phyloP scores from a whole-genome alignment of 1,140 invertebrate genomes.

The Zophobas morio region DNA sequence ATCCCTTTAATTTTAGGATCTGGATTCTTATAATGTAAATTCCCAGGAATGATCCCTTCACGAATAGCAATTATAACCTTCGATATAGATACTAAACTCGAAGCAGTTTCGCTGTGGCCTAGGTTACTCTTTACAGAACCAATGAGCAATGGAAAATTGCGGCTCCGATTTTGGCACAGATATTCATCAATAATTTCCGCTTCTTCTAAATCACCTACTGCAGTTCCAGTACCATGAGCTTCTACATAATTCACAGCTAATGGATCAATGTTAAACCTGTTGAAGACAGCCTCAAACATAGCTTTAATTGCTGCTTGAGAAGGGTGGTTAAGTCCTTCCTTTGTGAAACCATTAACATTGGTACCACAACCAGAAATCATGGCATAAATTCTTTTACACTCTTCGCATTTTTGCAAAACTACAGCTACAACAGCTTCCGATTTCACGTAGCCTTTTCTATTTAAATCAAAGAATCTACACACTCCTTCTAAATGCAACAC shows the following conservation, averaged over 20 bases:
- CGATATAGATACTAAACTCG: constrained; percentile 86
- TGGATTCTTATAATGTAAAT: constrained; percentile 81
- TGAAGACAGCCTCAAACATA: constrained; percentile 74
- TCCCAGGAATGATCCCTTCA: constrained; percentile 80
- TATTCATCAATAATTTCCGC: constrained; percentile 74
- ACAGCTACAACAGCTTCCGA: constrained; percentile 74
- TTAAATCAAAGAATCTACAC: constrained; percentile 77
- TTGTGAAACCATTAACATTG: constrained; percentile 72
- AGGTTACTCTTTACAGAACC: constrained; percentile 95
- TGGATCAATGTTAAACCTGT: constrained; percentile 72
- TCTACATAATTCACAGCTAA: constrained; percentile 67
- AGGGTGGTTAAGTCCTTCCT: constrained; percentile 72
- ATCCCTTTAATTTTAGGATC: constrained; percentile 82
- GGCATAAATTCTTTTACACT: constrained; percentile 74
- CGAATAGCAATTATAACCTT: constrained; percentile 84
- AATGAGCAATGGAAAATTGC: constrained; percentile 73
- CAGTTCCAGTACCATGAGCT: constrained; percentile 71
- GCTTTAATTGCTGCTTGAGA: constrained; percentile 69
- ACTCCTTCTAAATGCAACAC: constrained; percentile 74
- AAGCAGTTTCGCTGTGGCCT: constrained; percentile 92
- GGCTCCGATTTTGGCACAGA: constrained; percentile 75
- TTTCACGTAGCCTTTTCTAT: constrained; percentile 75
- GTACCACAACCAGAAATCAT: constrained; percentile 73
- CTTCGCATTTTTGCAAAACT: constrained; percentile 71
- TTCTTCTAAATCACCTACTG: constrained; percentile 77